A percentile compares a stretch with the other conserved stretches of the same genome.
These are phyloP conservation scores for Cepphus grylle DNA, from an alignment of 2,113 vertebrate genomes.

Conservation along the genomic window DNA sequence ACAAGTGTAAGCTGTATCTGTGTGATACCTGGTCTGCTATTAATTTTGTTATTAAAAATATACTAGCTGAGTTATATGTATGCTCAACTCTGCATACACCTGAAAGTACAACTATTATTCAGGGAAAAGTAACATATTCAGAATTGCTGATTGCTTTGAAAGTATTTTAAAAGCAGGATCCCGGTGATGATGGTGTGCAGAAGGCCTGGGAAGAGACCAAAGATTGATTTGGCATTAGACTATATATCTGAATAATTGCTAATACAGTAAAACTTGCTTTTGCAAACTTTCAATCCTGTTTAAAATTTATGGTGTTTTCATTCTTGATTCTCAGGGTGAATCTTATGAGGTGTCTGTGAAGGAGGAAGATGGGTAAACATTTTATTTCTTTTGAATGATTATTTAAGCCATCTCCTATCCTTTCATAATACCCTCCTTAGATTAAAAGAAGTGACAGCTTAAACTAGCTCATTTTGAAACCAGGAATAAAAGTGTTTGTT, in stretches of 20 bases:
- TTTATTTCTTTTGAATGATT: background rate
- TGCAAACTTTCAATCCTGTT: background rate
- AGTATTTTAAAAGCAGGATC: background rate
- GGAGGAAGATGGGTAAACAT: constrained; percentile 23
- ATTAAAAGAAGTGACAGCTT: background rate
- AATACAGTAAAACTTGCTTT: background rate
- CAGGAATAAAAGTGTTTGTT: background rate
- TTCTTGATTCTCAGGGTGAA: constrained; percentile 30
- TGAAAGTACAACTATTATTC: background rate
- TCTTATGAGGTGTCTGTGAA: constrained; percentile 49
- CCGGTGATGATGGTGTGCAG: background rate
- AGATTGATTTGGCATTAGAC: background rate
- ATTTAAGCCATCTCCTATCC: background rate
- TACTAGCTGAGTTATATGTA: background rate
- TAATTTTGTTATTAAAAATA: background rate
- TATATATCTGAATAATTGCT: background rate
- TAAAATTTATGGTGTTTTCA: background rate
- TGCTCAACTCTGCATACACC: background rate
- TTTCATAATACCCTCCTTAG: background rate
- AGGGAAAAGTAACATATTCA: background rate
- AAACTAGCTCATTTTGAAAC: background rate
- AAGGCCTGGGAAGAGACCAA: background rate
- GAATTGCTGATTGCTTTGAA: background rate
- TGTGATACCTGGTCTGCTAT: background rate
- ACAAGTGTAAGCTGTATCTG: background rate